Base-by-base conservation (phyloP, 1,140 invertebrate species). In the Drosophila triauraria region DNA sequence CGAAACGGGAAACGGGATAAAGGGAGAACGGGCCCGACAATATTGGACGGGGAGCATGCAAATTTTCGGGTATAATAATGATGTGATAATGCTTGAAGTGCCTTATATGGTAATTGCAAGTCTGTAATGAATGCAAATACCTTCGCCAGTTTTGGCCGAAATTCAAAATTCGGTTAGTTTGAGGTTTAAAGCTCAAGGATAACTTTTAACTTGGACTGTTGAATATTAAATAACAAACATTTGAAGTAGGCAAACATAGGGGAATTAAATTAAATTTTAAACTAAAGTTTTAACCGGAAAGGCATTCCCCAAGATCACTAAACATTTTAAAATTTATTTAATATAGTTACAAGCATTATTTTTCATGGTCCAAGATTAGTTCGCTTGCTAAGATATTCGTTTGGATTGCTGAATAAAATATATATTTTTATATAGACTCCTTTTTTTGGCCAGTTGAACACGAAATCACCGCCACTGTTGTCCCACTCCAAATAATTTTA, bases 51-150 rank as follows among this genome's bases (percentile, higher is more conserved):
- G 35, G 48, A 70, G 32, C 47, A 69, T 61, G 75, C 63, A 57
- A 77, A 69, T 78, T 78, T 76, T 54, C 38, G 74, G 75, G 57
- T 51, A 67, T 61, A 61, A 69, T 78, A 78, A 78, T 69, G 75
- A 78, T 77, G 75, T 69, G 75, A 78, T 78, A 78, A 78, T 56
- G 63, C 64, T 35, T 35, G 30, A 50, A 78, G 75, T 78, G 57
- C 75, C 70, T 69, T 78, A 78, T 77, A 78, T 78, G 75, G 75
- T 78, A 77, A 78, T 78, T 69, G 56, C 56, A 40, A 68, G 56
- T 44, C 40, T 7, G 51, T 78, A 78, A 78, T 78, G 75, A 61
- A 78, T 78, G 75, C 75, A 78, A 78, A 78, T 78, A 53, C 40
- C 50, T 15, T 27, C 23, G 48, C 27, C 20, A 60, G 56, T 61